phyloP scores from a whole-genome alignment of 2,113 vertebrate genomes.

The Chaetops frenatus region DNA sequence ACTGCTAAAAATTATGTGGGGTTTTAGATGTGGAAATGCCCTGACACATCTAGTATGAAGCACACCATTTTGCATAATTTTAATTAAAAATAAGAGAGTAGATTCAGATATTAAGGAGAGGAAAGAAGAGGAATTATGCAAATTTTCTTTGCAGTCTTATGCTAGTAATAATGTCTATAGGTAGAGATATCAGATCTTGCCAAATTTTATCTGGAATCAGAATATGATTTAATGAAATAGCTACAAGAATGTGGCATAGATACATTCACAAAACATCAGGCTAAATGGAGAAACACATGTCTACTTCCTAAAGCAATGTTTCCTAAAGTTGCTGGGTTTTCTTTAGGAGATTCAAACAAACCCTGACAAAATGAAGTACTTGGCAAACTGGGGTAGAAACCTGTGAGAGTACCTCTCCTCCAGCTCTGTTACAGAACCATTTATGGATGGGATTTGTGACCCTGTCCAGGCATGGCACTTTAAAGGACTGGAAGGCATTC shows the following conservation, averaged over 20 bases:
- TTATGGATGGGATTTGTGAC: background rate
- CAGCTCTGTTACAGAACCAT: background rate
- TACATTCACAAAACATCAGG: background rate
- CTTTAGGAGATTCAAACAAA: background rate
- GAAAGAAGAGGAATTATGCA: background rate
- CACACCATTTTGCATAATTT: background rate
- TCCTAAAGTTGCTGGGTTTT: background rate
- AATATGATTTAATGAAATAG: background rate
- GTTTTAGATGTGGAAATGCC: background rate
- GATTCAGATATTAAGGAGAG: background rate
- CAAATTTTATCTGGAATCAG: background rate
- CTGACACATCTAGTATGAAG: background rate
- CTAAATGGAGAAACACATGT: background rate
- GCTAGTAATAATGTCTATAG: background rate
- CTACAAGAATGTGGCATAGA: background rate
- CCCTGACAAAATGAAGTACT: background rate
- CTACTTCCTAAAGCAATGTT: background rate
- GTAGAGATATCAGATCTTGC: background rate
- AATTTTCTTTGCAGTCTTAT: background rate
- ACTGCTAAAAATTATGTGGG: background rate
- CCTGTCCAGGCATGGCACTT: background rate
- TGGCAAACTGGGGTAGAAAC: background rate
- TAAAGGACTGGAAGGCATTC: background rate
- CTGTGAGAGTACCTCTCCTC: background rate
- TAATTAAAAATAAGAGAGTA: background rate